A percentile compares a stretch with the other conserved stretches of the same genome.
Evolutionary conservation across 2,113 vertebrate genomes (phyloP).

Genomic region (Toxostoma redivivum): DNA sequence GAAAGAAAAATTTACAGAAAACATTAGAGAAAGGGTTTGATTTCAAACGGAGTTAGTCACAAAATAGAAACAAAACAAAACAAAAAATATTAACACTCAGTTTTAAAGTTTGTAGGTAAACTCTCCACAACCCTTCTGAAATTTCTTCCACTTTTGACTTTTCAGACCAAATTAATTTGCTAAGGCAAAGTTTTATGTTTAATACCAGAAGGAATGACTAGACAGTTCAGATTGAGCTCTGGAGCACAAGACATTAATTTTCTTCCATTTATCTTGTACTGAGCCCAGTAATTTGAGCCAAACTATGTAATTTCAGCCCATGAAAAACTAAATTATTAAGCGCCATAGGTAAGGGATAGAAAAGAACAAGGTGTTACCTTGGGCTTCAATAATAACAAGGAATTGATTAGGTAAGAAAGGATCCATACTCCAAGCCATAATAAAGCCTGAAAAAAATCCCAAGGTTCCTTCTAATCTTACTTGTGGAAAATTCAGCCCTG

Average conservation of each 20-base stretch:
- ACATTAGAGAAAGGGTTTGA: neutral
- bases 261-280: neutral
- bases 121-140: neutral
- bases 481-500: neutral
- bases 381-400: conserved; percentile 15
- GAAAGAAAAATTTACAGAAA: neutral
- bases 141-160: neutral
- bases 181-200: neutral
- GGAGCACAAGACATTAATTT: conserved; percentile 35
- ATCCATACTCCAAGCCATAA: neutral
- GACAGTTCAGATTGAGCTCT: neutral
- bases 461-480: neutral
- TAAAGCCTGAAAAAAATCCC: neutral
- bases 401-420: conserved; percentile 28
- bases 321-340: conserved; percentile 46
- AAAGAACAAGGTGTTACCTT: conserved; percentile 29
- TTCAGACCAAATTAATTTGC: conserved; percentile 6
- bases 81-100: neutral
- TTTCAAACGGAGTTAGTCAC: neutral
- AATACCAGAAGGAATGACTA: conserved; percentile 8
- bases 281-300: conserved; percentile 21
- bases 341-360: neutral
- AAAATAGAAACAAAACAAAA: neutral
- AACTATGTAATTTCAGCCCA: neutral
- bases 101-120: neutral